These are phyloP conservation scores for Odontomachus brunneus DNA, from an alignment of 1,140 invertebrate species.

Conservation along the genomic window DNA sequence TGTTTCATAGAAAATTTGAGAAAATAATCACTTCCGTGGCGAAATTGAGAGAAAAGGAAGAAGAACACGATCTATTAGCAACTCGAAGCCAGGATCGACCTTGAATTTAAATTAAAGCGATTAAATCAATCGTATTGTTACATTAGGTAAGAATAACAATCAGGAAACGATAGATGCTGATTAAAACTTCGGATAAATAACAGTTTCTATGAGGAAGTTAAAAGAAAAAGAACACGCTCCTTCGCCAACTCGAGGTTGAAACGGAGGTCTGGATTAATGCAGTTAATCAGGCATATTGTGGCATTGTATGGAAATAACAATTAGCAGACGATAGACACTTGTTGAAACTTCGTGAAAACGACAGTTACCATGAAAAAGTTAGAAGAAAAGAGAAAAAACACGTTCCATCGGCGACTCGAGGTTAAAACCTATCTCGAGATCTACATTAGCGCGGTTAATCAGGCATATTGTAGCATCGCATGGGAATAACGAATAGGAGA, in stretches of 20 bases:
- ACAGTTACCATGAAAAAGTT: not conserved
- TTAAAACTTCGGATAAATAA: constrained; percentile 42
- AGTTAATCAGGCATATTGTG: constrained; percentile 64
- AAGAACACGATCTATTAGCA: not conserved
- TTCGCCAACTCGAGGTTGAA: not conserved
- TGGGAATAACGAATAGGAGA: constrained; percentile 77
- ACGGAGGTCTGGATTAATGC: constrained; percentile 12
- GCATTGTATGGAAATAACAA: constrained; percentile 71
- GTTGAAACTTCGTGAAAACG: constrained; percentile 52
- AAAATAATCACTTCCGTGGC: too few species aligned
- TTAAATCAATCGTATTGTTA: constrained; percentile 67
- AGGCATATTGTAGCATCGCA: constrained; percentile 63
- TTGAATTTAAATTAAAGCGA: constrained; percentile 27
- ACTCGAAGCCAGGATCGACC: not conserved
- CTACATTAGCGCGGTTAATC: constrained; percentile 53
- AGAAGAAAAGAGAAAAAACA: constrained; percentile 40
- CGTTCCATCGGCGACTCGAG: not conserved
- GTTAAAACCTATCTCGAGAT: not conserved
- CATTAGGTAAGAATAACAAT: constrained; percentile 77
- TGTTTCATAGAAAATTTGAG: too few species aligned
- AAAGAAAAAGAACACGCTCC: not conserved
- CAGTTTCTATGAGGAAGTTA: not conserved
- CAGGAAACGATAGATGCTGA: constrained; percentile 80
- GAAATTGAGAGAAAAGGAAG: too few species aligned
- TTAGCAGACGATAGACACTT: constrained; percentile 79